Evolutionary conservation across 1,140 invertebrate species (phyloP), one percentile per base, ranked within the genome.

Genomic region (Samia ricini): DNA sequence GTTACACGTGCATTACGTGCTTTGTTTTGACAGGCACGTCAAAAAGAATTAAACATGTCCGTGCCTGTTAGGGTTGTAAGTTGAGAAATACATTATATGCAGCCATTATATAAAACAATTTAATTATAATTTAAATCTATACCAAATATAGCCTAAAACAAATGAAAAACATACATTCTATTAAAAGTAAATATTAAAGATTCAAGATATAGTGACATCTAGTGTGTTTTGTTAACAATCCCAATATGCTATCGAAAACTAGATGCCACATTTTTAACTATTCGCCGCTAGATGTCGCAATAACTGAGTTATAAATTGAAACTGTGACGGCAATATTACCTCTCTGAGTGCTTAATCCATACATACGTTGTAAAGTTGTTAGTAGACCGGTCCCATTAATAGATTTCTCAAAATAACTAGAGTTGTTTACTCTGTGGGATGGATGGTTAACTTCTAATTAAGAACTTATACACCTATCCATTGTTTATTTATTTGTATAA

Each of bases 1-100:
- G 66, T 77, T 67, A 82, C 82, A 88, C 85, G 84, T 87, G 84
- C 84, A 12, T 20, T 26, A 48, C 42, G 36, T 79, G 81, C 79
- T 80, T 76, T 77, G 60, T 29, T 81, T 79, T 77, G 74, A 77
- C 75, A 76, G 73, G 72, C 63, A 81, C 81, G 69, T 79, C 72
- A 79, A 72, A 76, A 78, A 75, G 73, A 71, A 66, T 69, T 58
- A 69, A 71, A 64, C 61, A 71, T 59, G 63, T 63, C 61, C 20
- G 52, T 26, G 5, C 10, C 2, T 56, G 24, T 29, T 29, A 15
- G 2, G 10, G 24, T 29, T 29, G 24, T 6, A 2, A 24, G 54
- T 26, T n/a, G 15, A 18, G 1, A 56, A n/a, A 18, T 52, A 52
- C n/a, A n/a, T n/a, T n/a, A n/a, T n/a, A n/a, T n/a, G n/a, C n/a